Evolutionary conservation across 2,888 invertebrate species (phyloP).

Genomic region (Pollenia amentaria): DNA sequence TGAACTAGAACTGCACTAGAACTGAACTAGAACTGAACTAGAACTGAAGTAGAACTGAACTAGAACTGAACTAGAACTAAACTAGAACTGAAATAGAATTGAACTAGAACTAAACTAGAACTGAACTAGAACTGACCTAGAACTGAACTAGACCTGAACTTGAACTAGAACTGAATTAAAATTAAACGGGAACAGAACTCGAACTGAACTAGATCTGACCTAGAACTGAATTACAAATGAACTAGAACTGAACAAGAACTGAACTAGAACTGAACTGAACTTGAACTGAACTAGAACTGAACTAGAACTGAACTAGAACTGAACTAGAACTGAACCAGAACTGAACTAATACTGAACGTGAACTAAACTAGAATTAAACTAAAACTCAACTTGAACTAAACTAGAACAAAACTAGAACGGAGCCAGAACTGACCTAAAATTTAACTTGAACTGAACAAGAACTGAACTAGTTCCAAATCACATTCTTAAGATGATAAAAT

Average conservation of each 20-base stretch:
- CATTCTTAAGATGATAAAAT: too few species aligned
- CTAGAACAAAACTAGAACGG: too few species aligned
- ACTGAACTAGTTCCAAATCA: background rate
- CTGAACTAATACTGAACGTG: background rate
- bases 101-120: background rate
- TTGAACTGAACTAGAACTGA: background rate
- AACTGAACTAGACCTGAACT: background rate
- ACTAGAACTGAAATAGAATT: background rate
- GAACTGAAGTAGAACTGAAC: too few species aligned
- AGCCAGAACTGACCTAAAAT: too few species aligned
- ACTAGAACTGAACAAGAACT: background rate
- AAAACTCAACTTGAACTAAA: too few species aligned
- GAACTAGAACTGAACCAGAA: background rate
- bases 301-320: background rate
- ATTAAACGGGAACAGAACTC: background rate
- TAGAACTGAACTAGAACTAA: background rate
- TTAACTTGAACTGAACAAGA: too few species aligned
- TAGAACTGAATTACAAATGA: background rate
- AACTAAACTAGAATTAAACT: background rate
- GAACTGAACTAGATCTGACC: background rate
- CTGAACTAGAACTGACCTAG: background rate
- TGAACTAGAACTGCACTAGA: background rate
- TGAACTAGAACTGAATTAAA: background rate
- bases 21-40: background rate
- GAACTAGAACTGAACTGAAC: slow-evolving; percentile 1